Evolutionary conservation across 1,140 invertebrate genomes (phyloP).

Genomic region (Epicauta chinensis): DNA sequence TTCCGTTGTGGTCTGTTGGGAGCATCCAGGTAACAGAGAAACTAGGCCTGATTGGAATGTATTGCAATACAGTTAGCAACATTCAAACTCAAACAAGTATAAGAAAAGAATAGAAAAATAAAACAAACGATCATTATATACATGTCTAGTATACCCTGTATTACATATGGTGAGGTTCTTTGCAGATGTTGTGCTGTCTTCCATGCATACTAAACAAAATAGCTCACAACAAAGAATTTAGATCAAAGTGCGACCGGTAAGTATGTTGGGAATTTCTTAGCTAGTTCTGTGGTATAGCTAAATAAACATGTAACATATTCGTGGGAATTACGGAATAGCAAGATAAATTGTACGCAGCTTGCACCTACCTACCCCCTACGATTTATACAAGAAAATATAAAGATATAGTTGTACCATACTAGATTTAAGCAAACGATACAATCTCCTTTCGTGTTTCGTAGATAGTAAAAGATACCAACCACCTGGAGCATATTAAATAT

Average conservation of each 20-base stretch:
- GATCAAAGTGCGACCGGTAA: neutral
- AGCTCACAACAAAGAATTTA: neutral
- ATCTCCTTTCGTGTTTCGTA: too few species aligned
- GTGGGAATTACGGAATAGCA: too few species aligned
- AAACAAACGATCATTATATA: too few species aligned
- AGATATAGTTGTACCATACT: too few species aligned
- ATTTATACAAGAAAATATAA: too few species aligned
- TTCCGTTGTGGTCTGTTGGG: constrained; percentile 22
- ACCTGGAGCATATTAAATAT: too few species aligned
- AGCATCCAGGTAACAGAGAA: constrained; percentile 18
- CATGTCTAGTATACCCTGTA: constrained; percentile 4
- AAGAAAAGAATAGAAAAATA: too few species aligned
- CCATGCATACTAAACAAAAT: constrained; percentile 10
- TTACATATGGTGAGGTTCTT: neutral
- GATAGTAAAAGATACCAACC: too few species aligned
- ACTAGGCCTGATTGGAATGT: constrained; percentile 14
- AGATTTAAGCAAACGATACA: too few species aligned
- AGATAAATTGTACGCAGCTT: too few species aligned
- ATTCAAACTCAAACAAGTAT: too few species aligned
- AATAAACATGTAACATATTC: neutral
- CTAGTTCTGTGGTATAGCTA: neutral
- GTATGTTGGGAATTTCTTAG: constrained; percentile 1
- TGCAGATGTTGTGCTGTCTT: constrained; percentile 3
- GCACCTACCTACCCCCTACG: too few species aligned
- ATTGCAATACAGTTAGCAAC: constrained; percentile 4